These are phyloP conservation scores for Tragelaphus buxtoni DNA, from an alignment of 2,113 vertebrate genomes.

Conservation along the genomic window DNA sequence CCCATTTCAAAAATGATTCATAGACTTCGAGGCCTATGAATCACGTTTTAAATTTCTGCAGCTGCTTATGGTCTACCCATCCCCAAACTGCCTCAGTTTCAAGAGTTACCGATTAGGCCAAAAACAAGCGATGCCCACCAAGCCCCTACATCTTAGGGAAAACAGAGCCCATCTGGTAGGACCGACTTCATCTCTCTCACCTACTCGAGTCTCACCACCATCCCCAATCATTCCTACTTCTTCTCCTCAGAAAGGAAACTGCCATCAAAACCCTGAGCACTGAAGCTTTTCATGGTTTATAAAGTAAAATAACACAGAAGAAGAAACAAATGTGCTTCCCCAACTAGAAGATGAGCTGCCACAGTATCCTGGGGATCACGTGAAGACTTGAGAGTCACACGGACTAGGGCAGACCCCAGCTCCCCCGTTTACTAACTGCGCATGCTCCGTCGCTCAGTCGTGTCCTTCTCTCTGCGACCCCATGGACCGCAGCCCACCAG, in stretches of 20 bases:
- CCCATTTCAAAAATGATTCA: constrained; percentile 33
- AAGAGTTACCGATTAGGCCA: background rate
- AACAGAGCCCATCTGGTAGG: background rate
- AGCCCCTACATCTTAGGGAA: background rate
- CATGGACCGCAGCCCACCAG: accelerated
- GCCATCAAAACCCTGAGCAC: background rate
- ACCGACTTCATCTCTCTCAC: background rate
- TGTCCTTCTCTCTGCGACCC: background rate
- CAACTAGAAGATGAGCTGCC: background rate
- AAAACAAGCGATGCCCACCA: background rate
- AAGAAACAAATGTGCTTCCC: background rate
- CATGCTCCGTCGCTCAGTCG: background rate
- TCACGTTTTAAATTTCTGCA: constrained; percentile 5
- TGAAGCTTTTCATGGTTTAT: background rate
- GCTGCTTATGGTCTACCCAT: background rate
- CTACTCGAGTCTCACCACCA: background rate
- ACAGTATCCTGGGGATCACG: background rate
- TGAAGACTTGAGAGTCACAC: background rate
- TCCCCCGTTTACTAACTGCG: background rate
- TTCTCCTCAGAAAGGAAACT: background rate
- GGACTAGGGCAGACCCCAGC: background rate
- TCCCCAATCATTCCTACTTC: background rate
- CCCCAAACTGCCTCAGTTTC: background rate
- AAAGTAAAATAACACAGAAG: background rate
- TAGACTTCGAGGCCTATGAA: background rate